Percentiles rank a stretch among this genome's conserved stretches.
Conservation (phyloP, 2,797 vertebrate species). For the Octomys mimax region DNA sequence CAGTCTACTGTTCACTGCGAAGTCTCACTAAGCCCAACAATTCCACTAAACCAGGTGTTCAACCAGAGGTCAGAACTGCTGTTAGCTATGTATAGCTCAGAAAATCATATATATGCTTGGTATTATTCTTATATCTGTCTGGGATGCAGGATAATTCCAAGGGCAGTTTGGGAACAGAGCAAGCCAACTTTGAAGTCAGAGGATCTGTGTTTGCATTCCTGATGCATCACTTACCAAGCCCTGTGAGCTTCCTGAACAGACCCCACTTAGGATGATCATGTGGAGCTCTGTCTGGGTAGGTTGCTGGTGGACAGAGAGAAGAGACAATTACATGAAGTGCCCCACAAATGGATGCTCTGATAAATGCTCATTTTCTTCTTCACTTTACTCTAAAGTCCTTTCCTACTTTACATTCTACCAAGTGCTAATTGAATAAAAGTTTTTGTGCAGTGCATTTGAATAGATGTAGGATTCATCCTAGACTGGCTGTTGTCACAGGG, state of each 20-base stretch:
- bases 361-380: neutral
- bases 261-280: neutral
- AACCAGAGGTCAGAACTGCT: neutral
- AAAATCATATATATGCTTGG: neutral
- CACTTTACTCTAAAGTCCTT: neutral
- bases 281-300: neutral
- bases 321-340: accelerated
- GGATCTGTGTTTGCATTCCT: neutral
- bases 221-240: neutral
- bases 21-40: neutral
- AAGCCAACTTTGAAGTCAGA: neutral
- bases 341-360: neutral
- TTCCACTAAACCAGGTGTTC: neutral
- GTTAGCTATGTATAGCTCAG: neutral
- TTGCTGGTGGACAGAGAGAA: neutral
- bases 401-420: constrained; percentile 27
- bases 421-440: neutral
- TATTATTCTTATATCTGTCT: neutral
- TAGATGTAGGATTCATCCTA: neutral
- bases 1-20: neutral
- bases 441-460: neutral
- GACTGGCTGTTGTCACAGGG: neutral
- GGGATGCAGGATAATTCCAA: neutral
- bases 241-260: neutral
- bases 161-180: neutral